Evolutionary conservation across 2,888 invertebrate genomes (phyloP), one percentile per base, ranked within the genome.

Genomic region (Invenusta paracnida): DNA sequence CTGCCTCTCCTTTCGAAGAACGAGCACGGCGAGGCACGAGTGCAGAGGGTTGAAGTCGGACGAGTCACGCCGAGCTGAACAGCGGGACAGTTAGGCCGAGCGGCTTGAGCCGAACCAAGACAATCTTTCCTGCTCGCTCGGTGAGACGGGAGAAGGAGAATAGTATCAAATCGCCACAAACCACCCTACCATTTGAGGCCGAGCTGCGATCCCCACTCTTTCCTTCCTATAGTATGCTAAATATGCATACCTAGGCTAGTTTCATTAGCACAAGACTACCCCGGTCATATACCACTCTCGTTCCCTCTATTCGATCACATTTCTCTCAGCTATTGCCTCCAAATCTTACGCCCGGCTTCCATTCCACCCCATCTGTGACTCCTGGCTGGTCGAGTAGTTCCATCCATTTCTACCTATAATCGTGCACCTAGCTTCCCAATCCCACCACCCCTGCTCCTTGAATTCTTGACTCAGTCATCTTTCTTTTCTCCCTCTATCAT

Each of bases 121-220:
- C n/a, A n/a, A n/a, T n/a, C n/a, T n/a, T n/a, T n/a, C n/a, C n/a
- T n/a, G n/a, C n/a, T n/a, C n/a, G n/a, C n/a, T n/a, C n/a, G n/a
- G n/a, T n/a, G n/a, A 25, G 73, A 73, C 11, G 23, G 73, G 73
- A 73, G 73, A 73, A 23, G 27, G 73, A 73, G 73, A 73, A 73
- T 73, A 73, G 73, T 23, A 73, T 73, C 73, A 73, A 73, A 5
- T 73, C 73, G 73, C 73, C 73, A 73, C 73, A 73, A 73, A 23
- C 73, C 73, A 25, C 73, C 27, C 11, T 73, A 13, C 73, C 11
- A 73, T 13, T 13, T 23, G 11, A 23, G 23, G 73, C 5, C 5
- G 5, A 73, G 73, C 73, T 13, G 5, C 73, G 23, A 25, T 73
- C 73, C 23, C 73, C 73, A 23, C 73, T 73, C 73, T 25, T 25